A percentile compares a stretch with the other conserved stretches of the same genome.
These are phyloP conservation scores for Clarias pachynema DNA, from an alignment of 2,797 vertebrate genomes.

Conservation along the genomic window DNA sequence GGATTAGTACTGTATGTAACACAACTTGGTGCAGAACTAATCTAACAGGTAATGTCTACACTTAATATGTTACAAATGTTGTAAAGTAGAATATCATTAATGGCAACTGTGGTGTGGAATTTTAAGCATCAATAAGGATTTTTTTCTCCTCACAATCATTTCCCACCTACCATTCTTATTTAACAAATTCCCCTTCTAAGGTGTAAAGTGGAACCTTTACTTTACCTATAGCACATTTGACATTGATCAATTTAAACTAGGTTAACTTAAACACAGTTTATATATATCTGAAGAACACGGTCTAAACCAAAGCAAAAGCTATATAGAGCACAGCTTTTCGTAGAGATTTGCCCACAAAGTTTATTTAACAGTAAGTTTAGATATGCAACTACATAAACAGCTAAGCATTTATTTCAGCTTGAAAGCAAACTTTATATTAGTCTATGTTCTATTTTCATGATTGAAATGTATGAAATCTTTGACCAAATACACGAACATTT, in stretches of 20 bases:
- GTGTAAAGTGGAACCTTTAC: neutral
- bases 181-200: neutral
- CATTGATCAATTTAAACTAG: neutral
- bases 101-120: constrained; percentile 6
- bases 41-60: neutral
- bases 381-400: neutral
- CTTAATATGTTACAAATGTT: neutral
- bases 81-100: neutral
- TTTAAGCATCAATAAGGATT: neutral
- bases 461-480: neutral
- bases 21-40: constrained; percentile 3
- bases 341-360: constrained; percentile 1
- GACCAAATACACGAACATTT: neutral
- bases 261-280: neutral
- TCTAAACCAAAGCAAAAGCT: neutral
- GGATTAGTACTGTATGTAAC: constrained; percentile 27
- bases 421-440: neutral
- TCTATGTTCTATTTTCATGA: neutral
- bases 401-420: neutral
- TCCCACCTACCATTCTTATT: neutral
- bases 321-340: neutral
- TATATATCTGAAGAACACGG: neutral
- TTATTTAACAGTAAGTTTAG: neutral
- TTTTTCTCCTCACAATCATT: neutral
- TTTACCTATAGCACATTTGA: neutral